Base-by-base conservation (phyloP, 1,140 invertebrate species). In the Cryptotermes secundus region DNA sequence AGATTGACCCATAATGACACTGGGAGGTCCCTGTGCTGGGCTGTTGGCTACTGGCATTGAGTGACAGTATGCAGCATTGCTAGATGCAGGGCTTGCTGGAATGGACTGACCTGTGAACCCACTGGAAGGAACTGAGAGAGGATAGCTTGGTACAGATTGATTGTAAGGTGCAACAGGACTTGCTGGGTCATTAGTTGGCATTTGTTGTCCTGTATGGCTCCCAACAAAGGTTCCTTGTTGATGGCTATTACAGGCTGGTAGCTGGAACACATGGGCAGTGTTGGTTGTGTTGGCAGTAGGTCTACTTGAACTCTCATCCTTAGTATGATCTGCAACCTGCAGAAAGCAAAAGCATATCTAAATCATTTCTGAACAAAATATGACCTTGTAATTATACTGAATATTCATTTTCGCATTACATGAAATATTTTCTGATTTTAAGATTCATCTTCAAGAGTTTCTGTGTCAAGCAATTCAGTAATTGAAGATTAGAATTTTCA, bases 21-120 rank as follows among this genome's bases (percentile, higher is more conserved):
- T 72, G 59, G 59, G 59, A 35, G 90, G 90, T 85, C 90, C 90
- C 89, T 90, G 88, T 24, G 90, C 83, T 59, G 89, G 90, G 84
- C 89, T 89, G 89, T 89, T 90, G 24, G 82, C 59, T 59, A 36
- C 34, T 49, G 84, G 45, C 79, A 31, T 26, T 49, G 84, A 59
- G 45, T 84, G 45, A 19, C 34, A 36, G 24, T 49, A 83, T 4
- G 3, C 19, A 35, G n/a, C 34, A 81, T 81, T 80, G 9, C 59
- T n/a, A 31, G 59, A n/a, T 31, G 59, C 59, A 12, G 59, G 59
- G n/a, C 59, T 72, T n/a, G 59, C 59, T 72, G 59, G 26, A 72
- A 72, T 72, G 59, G 59, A 72, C 59, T 72, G 59, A 10, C 26
- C 59, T 72, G 59, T 9, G 26, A n/a, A 31, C 7, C 59, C 26